phyloP scores from a whole-genome alignment of 1,140 invertebrate genomes.

The Heterodera carotae region DNA sequence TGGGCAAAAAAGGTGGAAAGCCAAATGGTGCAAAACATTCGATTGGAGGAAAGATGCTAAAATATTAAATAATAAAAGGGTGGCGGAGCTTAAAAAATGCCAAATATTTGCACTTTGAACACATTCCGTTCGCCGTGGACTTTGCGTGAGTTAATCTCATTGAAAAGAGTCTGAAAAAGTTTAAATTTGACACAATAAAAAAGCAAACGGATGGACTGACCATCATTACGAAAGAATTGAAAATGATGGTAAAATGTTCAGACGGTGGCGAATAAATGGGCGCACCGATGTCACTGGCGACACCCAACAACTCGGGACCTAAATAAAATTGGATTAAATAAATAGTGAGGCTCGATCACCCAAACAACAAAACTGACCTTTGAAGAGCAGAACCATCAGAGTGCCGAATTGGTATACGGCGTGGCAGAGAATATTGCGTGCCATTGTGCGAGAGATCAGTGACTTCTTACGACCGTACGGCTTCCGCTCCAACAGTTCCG shows the following conservation, averaged over 20 bases:
- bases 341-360: neutral
- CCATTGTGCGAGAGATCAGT: constrained; percentile 96
- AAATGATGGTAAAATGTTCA: constrained; percentile 97
- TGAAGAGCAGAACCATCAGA: constrained; percentile 89
- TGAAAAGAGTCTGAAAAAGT: constrained; percentile 92
- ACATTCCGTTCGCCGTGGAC: constrained; percentile 98
- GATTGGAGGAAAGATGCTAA: constrained; percentile 90
- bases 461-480: constrained; percentile 98
- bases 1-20: constrained; percentile 84
- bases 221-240: constrained; percentile 74
- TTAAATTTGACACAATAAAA: no score
- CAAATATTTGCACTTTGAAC: constrained; percentile 66
- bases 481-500: constrained; percentile 87
- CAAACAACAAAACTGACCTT: constrained; percentile 68
- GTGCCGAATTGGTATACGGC: constrained; percentile 91
- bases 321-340: constrained; percentile 45
- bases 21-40: constrained; percentile 98
- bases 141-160: constrained; percentile 98
- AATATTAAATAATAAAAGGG: constrained; percentile 16
- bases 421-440: constrained; percentile 98
- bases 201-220: no score
- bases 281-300: constrained; percentile 80
- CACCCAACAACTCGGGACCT: constrained; percentile 86
- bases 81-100: neutral
- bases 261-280: constrained; percentile 78